Conservation (phyloP, 2,113 vertebrate species). For the Phoenicopterus ruber region DNA sequence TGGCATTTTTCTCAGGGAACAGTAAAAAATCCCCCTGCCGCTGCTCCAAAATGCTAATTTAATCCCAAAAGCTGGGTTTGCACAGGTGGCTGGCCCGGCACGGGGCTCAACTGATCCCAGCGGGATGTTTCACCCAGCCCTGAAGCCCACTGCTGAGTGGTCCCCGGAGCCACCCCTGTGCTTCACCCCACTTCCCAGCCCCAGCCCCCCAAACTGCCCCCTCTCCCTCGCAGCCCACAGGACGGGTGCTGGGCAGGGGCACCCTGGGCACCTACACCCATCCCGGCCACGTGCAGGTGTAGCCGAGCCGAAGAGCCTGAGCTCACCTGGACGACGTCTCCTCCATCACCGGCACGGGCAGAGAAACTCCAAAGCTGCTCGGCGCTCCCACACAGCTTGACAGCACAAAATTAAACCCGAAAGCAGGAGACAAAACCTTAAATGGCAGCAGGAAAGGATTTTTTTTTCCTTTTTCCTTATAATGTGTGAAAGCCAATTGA, state of each 20-base stretch:
- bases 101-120: not conserved
- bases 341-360: fast-evolving
- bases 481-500: not conserved
- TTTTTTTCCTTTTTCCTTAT: not conserved
- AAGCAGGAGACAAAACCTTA: not conserved
- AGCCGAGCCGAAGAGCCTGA: not conserved
- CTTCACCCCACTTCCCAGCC: not conserved
- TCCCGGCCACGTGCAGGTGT: fast-evolving
- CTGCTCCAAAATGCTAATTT: not conserved
- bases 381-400: fast-evolving
- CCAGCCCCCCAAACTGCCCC: not conserved
- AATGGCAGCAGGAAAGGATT: not conserved
- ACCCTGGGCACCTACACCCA: not conserved
- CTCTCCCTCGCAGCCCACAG: not conserved
- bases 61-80: not conserved
- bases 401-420: not conserved
- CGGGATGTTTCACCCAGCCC: not conserved
- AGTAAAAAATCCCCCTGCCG: not conserved
- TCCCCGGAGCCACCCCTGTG: not conserved
- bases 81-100: not conserved
- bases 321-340: not conserved
- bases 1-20: not conserved
- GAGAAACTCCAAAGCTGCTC: not conserved
- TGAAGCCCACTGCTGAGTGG: not conserved
- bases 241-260: not conserved